Evolutionary conservation across 1,140 invertebrate genomes (phyloP).

Genomic region (Schlechtendalia chinensis): DNA sequence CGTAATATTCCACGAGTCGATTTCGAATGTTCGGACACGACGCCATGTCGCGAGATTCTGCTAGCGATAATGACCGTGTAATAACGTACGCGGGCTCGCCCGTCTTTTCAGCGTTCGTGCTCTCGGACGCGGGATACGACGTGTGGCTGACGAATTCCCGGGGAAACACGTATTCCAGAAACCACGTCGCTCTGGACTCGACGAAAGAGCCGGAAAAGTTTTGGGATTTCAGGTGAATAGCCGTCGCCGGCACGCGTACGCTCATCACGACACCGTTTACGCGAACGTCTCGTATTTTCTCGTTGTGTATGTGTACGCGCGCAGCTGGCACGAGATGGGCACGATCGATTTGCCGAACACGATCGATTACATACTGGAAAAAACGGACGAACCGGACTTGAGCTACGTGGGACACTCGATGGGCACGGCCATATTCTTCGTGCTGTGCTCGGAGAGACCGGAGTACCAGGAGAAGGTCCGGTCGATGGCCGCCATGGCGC

Average conservation of each 20-base stretch:
- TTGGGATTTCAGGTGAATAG: constrained; percentile 60
- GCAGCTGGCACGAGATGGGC: constrained; percentile 66
- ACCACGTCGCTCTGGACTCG: constrained; percentile 55
- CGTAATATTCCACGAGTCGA: too few species aligned
- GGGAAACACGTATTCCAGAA: constrained; percentile 65
- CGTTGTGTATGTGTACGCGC: background rate
- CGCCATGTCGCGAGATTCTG: too few species aligned
- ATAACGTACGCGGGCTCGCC: too few species aligned
- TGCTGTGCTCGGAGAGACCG: constrained; percentile 59
- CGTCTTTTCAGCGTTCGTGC: constrained; percentile 59
- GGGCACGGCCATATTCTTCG: constrained; percentile 61
- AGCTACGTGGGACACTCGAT: constrained; percentile 65
- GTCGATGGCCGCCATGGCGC: constrained; percentile 58
- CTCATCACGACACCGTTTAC: too few species aligned
- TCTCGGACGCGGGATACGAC: constrained; percentile 66
- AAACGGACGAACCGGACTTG: constrained; percentile 59
- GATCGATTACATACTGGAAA: constrained; percentile 63
- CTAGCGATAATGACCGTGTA: too few species aligned
- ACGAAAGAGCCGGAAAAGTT: constrained; percentile 55
- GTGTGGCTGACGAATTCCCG: constrained; percentile 71
- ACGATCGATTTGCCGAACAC: constrained; percentile 64
- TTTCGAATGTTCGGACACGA: too few species aligned
- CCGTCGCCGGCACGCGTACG: too few species aligned
- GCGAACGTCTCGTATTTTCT: background rate
- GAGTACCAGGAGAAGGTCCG: constrained; percentile 60